These are phyloP conservation scores for Polypedilum pembai DNA, from an alignment of 1,140 invertebrate species.

Conservation along the genomic window DNA sequence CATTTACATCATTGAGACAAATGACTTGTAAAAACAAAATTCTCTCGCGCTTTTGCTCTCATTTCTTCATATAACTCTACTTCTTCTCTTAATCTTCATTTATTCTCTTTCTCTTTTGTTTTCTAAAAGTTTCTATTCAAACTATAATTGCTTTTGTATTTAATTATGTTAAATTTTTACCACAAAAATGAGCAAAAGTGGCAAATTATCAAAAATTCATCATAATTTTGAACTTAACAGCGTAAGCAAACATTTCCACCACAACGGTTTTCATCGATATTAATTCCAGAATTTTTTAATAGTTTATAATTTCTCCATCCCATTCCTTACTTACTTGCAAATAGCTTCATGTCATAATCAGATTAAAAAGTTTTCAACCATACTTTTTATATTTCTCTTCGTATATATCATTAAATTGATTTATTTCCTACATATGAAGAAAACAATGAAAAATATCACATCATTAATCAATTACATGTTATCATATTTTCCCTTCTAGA, in stretches of 20 bases:
- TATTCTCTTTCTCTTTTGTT: not conserved
- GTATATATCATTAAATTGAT: not conserved
- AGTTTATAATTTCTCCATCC: no score
- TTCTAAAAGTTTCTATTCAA: not conserved
- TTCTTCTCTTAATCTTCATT: slow-evolving; percentile 14
- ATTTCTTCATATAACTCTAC: not conserved
- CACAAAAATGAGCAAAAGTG: not conserved
- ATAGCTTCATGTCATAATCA: not conserved
- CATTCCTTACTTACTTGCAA: no score
- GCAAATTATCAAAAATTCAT: slow-evolving; percentile 10
- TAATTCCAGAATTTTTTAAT: not conserved
- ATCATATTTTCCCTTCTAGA: slow-evolving; percentile 48
- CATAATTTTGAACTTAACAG: slow-evolving; percentile 17
- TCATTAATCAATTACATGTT: not conserved
- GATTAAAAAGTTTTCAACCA: not conserved
- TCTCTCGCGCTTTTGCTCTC: not conserved
- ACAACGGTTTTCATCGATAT: not conserved
- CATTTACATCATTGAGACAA: not conserved
- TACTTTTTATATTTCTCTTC: not conserved
- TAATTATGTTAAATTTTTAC: not conserved
- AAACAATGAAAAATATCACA: not conserved
- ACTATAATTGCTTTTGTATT: not conserved
- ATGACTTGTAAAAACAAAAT: not conserved
- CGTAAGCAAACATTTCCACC: not conserved
- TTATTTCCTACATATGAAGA: not conserved